Base-by-base conservation (phyloP, 1,140 invertebrate genomes). In the Drosophila subobscura region DNA sequence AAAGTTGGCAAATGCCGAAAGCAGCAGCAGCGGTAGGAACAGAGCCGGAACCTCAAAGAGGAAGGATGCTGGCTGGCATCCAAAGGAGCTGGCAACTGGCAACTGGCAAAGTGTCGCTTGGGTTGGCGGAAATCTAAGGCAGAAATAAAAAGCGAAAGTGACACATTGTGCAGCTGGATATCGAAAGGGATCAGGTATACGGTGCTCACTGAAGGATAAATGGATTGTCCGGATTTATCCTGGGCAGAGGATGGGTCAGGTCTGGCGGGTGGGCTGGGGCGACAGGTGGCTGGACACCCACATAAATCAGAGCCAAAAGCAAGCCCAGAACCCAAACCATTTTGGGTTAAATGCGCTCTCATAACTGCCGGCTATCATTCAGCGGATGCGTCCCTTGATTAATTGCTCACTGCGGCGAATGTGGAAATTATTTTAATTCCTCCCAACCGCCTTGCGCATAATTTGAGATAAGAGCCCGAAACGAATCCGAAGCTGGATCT, bases 351-450 rank as follows among this genome's bases (percentile, higher is more conserved):
- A 70, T 76, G 53, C 52, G 54, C 52, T 25, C 37, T 73, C 72
- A 86, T 86, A 85, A 86, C 79, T 77, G 53, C 76, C 50, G 10
- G 55, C 45, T 86, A 80, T 85, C 67, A 68, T 77, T 79, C 44
- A 5, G 50, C 37, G 50, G 49, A 6, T 54, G 68, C 41, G 60
- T 27, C 41, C 27, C 65, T 78, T 68, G 81, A 86, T 86, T 86
- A 86, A 88, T 86, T 86, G 77, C 77, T 55, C 61, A 74, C 77
- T 71, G 81, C 58, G 73, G 68, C 70, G 79, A 88, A 86, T 86
- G 77, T 78, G 83, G 83, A 79, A 86, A 86, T 78, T 86, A 86
- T 86, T 86, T 81, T 78, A 86, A 86, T 86, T 81, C 16, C 16
- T 75, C 67, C 47, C 50, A 51, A 55, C 25, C 25, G 46, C 23